Evolutionary conservation across 2,797 vertebrate species (phyloP).

Genomic region (Stomatorhinus walkeri): DNA sequence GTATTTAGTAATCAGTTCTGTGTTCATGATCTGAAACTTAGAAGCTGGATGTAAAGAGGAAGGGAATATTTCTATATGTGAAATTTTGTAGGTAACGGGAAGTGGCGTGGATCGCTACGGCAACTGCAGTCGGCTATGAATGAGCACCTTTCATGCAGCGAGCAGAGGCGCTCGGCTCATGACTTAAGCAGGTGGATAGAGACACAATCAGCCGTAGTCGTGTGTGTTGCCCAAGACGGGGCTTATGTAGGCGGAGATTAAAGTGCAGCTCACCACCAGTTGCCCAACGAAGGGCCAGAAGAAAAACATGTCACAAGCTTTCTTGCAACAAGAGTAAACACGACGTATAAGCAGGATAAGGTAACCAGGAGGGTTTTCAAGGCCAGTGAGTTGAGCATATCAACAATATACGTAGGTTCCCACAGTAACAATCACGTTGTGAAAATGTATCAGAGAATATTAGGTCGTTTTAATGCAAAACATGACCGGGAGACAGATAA

Average conservation of each 20-base stretch:
- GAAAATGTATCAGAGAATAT: neutral
- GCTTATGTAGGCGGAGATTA: neutral
- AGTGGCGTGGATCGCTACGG: neutral
- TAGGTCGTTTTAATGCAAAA: neutral
- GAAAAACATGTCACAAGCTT: neutral
- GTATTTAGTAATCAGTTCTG: neutral
- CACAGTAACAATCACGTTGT: neutral
- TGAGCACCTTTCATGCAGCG: neutral
- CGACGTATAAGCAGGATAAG: neutral
- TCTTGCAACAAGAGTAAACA: neutral
- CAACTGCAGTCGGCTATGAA: neutral
- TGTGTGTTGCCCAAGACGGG: neutral
- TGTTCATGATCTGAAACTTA: neutral
- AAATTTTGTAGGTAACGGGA: neutral
- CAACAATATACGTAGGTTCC: neutral
- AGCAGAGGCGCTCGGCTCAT: neutral
- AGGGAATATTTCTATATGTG: neutral
- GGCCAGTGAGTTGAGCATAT: neutral
- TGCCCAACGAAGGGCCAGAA: neutral
- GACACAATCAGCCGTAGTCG: neutral
- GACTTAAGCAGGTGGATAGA: neutral
- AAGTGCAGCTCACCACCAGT: neutral
- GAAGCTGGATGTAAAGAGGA: neutral
- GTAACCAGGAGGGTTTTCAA: neutral
- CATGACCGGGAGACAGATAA: too few relatives aligned